phyloP scores from a whole-genome alignment of 2,797 vertebrate species.

The Microhierax caerulescens region DNA sequence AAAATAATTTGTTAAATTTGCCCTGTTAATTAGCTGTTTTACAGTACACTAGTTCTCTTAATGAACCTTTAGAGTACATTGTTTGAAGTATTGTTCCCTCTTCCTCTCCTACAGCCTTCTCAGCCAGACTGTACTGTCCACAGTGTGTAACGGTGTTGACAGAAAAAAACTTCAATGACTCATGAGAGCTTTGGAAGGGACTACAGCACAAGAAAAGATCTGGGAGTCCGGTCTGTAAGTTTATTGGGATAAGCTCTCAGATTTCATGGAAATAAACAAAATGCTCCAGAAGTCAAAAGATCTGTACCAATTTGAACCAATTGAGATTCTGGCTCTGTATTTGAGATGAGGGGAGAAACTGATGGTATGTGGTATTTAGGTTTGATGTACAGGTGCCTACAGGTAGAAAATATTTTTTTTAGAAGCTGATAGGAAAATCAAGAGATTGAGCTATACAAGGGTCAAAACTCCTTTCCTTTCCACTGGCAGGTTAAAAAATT shows the following conservation, averaged over 20 bases:
- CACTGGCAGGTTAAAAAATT: constrained; percentile 62
- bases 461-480: constrained; percentile 64
- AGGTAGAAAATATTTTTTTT: constrained; percentile 58
- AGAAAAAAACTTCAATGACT: not conserved
- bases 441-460: constrained; percentile 35
- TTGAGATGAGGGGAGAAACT: not conserved
- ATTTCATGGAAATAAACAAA: constrained; percentile 27
- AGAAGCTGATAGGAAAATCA: constrained; percentile 44
- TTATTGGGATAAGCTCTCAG: constrained; percentile 1
- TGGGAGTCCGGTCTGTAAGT: not conserved
- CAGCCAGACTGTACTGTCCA: not conserved
- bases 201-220: constrained; percentile 9
- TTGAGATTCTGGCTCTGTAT: constrained; percentile 50
- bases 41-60: not conserved
- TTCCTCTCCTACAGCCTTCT: not conserved
- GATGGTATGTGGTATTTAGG: not conserved
- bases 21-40: not conserved
- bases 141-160: not conserved
- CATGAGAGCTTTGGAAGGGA: not conserved
- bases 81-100: not conserved
- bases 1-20: not conserved
- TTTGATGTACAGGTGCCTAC: constrained; percentile 42
- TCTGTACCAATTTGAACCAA: not conserved
- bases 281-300: constrained; percentile 1
- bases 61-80: not conserved